A percentile compares a stretch with the other conserved stretches of the same genome.
These are phyloP conservation scores for Laupala kohalensis DNA, from an alignment of 1,140 invertebrate genomes.

Conservation along the genomic window DNA sequence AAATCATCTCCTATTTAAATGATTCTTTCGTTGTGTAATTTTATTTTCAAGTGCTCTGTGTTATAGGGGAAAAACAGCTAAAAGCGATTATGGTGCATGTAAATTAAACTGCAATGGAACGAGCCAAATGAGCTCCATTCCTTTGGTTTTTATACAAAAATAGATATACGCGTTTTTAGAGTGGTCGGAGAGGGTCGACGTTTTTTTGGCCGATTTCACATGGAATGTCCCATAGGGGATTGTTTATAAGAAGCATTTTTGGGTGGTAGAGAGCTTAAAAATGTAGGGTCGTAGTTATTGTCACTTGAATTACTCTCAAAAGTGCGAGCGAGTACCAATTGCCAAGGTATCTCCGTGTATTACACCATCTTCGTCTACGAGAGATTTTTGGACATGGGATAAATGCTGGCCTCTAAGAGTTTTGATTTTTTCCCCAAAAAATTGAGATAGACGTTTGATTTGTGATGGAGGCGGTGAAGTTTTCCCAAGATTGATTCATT, in stretches of 20 bases:
- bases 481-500: not conserved
- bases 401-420: not conserved
- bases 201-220: too few species aligned
- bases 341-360: not conserved
- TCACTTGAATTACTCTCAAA: not conserved
- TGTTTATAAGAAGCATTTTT: not conserved
- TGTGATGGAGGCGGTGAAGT: not conserved
- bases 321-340: not conserved
- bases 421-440: not conserved
- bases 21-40: too few species aligned
- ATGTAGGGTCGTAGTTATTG: not conserved
- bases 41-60: too few species aligned
- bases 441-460: not conserved
- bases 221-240: fast-evolving
- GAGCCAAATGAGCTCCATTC: too few species aligned
- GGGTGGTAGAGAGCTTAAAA: not conserved
- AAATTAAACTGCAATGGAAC: too few species aligned
- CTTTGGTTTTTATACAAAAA: too few species aligned
- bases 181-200: too few species aligned
- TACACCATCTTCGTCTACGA: not conserved
- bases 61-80: too few species aligned
- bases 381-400: not conserved
- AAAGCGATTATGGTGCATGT: too few species aligned
- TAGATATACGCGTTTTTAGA: too few species aligned
- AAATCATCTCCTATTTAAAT: too few species aligned